These are phyloP conservation scores for Scaptomyza parva DNA, from an alignment of 2,888 invertebrate species.

Conservation along the genomic window DNA sequence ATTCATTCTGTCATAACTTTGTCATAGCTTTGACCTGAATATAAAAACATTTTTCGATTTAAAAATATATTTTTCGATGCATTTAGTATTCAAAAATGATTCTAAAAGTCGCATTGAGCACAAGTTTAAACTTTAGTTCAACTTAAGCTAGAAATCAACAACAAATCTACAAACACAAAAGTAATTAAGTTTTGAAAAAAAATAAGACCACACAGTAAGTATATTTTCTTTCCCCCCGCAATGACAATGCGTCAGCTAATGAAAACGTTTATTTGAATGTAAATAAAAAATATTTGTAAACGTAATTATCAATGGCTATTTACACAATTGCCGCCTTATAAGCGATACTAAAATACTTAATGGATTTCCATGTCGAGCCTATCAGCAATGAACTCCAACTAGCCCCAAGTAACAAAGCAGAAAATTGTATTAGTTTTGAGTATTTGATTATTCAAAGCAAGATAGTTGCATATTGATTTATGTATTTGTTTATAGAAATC, in stretches of 20 bases:
- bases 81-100: no score
- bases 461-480: slow-evolving; percentile 45
- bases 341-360: slow-evolving; percentile 16
- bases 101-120: no score
- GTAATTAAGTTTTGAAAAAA: not conserved
- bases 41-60: no score
- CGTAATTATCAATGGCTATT: slow-evolving; percentile 65
- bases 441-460: slow-evolving; percentile 42
- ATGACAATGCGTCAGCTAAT: slow-evolving; percentile 24
- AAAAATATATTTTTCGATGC: no score
- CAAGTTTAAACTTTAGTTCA: no score
- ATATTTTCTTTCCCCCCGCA: not conserved
- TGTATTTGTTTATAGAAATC: slow-evolving; percentile 40
- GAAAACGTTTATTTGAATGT: slow-evolving; percentile 36
- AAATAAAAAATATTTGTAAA: slow-evolving; percentile 19
- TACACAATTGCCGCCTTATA: slow-evolving; percentile 60
- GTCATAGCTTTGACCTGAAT: no score
- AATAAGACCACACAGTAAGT: not conserved
- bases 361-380: not conserved
- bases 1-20: no score
- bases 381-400: slow-evolving; percentile 51
- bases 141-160: no score
- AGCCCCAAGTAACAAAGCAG: slow-evolving; percentile 51
- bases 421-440: slow-evolving; percentile 48
- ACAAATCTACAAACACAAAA: not conserved